Conservation (phyloP, 2,888 invertebrate species). For the Gerris lacustris region DNA sequence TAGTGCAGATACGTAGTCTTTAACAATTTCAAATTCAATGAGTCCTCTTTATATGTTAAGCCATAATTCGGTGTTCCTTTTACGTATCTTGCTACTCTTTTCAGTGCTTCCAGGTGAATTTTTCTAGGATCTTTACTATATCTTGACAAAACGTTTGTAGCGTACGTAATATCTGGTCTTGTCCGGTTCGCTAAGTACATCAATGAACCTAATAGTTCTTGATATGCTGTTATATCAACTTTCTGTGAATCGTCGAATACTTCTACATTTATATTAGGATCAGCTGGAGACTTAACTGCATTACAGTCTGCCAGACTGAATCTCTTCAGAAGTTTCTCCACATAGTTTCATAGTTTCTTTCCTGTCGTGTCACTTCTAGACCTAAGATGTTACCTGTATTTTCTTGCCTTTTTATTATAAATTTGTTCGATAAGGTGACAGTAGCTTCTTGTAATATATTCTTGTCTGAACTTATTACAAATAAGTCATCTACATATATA, state of each 20-base stretch:
- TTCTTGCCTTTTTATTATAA: conserved; percentile 23
- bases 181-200: neutral
- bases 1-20: too few relatives aligned
- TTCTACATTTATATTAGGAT: neutral
- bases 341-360: neutral
- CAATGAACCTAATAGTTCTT: neutral
- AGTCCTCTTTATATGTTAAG: neutral
- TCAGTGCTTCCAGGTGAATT: neutral
- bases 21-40: neutral
- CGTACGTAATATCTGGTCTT: conserved; percentile 15
- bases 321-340: neutral
- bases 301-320: neutral
- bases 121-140: neutral
- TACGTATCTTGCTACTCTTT: conserved; percentile 16
- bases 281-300: neutral
- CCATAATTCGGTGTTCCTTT: conserved; percentile 11
- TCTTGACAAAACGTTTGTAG: conserved; percentile 12
- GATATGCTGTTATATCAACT: neutral
- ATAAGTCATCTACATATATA: conserved; percentile 27
- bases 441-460: conserved; percentile 13
- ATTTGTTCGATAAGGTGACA: conserved; percentile 20
- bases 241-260: neutral
- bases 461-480: neutral
- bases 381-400: conserved; percentile 12
- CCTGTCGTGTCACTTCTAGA: neutral